Percentiles rank a stretch among this genome's conserved stretches.
phyloP scores from a whole-genome alignment of 2,113 vertebrate species.

The Corapipo altera region DNA sequence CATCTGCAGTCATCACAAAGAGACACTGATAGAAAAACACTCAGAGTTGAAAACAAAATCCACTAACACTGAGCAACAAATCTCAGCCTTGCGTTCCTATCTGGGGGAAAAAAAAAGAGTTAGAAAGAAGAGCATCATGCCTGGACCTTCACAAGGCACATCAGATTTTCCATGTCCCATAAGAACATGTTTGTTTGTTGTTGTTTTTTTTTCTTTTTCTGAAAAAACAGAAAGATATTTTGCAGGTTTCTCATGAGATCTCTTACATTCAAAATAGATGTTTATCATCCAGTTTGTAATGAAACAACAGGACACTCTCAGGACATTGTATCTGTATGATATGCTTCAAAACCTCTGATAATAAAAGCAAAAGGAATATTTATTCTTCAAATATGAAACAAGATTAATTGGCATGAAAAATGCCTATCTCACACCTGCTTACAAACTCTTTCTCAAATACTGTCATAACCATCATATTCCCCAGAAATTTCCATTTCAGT shows the following conservation, averaged over 20 bases:
- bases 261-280: neutral
- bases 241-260: neutral
- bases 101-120: neutral
- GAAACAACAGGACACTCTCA: neutral
- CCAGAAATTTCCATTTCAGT: neutral
- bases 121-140: neutral
- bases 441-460: neutral
- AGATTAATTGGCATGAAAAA: slow-evolving; percentile 11
- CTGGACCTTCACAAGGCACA: neutral
- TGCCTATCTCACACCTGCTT: neutral
- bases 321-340: neutral
- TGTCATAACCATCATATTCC: neutral
- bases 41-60: neutral
- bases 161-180: neutral
- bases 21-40: neutral
- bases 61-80: neutral
- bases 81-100: neutral
- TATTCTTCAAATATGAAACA: neutral
- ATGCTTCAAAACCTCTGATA: neutral
- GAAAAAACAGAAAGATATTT: neutral
- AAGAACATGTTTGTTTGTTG: neutral
- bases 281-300: neutral
- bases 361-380: neutral
- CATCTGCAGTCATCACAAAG: neutral
- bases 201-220: neutral